A percentile compares a stretch with the other conserved stretches of the same genome.
Conservation (phyloP, 2,113 vertebrate species). For the Ceuthmochares aereus region DNA sequence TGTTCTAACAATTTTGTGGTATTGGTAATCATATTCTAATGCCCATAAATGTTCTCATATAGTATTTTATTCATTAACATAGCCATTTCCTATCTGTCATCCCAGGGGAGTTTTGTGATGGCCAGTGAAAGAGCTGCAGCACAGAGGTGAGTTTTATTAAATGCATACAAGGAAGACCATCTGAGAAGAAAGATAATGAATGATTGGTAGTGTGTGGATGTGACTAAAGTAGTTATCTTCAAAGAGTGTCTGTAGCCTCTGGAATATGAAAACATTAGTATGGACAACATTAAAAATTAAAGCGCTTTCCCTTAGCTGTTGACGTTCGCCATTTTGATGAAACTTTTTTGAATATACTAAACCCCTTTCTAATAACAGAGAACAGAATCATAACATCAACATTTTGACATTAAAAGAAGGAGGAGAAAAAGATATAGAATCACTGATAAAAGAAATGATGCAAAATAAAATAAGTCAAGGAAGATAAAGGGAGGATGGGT, state of each 20-base stretch:
- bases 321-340: not conserved
- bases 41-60: fast-evolving
- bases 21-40: not conserved
- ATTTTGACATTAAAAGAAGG: not conserved
- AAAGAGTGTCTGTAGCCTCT: not conserved
- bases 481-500: not conserved
- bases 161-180: not conserved
- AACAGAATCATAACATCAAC: not conserved
- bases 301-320: not conserved
- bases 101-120: not conserved
- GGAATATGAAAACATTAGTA: not conserved
- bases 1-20: not conserved
- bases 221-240: not conserved
- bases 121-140: not conserved
- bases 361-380: not conserved
- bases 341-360: not conserved
- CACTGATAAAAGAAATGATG: not conserved
- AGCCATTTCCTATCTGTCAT: not conserved
- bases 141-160: not conserved
- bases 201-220: not conserved
- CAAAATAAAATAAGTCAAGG: not conserved
- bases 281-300: not conserved
- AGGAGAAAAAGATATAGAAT: not conserved
- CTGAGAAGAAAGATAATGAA: not conserved
- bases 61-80: not conserved